Base-by-base conservation (phyloP, 2,888 invertebrate genomes). In the Hartigia nigra region DNA sequence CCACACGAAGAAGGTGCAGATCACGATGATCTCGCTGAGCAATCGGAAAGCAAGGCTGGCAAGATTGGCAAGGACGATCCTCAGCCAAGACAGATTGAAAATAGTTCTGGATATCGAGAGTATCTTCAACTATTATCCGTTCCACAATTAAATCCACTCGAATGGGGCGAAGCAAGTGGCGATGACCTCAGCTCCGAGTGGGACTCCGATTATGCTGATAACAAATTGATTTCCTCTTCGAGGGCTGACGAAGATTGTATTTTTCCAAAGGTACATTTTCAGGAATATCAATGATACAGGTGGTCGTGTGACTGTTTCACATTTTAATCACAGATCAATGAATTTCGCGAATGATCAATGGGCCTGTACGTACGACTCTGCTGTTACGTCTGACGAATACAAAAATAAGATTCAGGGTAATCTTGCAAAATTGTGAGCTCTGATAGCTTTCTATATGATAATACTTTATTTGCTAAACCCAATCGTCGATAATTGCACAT, bases 151-250 rank as follows among this genome's bases (percentile, higher is more conserved):
- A 79, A 80, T 79, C 93, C 93, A 39, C 92, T 95, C 82, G 97
- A 97, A 88, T 98, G 96, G 91, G 97, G 96, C 23, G 97, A 97
- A 88, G 96, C 97, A n/a, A 96, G 96, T 84, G 97, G 96, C 89
- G 97, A 98, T 91, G 97, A 97, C 91, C 94, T 97, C 81, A 97
- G 97, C 91, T 97, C 97, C 23, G 97, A 97, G 89, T 97, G 97
- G 97, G 97, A 97, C 90, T 97, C 96, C 2, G 97, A 97, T 91
- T 85, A 91, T 78, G 86, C 86, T 23, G 86, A 85, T 74, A 80
- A 78, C 70, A 80, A 79, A 75, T 82, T 70, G 34, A 79, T 78
- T 34, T 9, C 23, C 72, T 31, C 72, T 72, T 36, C 80, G 32
- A 79, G 70, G 77, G 78, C 77, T 81, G 77, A 82, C 75, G 77